A percentile compares a stretch with the other conserved stretches of the same genome.
Conservation (phyloP, 1,140 invertebrate species). For the Temnothorax longispinosus region DNA sequence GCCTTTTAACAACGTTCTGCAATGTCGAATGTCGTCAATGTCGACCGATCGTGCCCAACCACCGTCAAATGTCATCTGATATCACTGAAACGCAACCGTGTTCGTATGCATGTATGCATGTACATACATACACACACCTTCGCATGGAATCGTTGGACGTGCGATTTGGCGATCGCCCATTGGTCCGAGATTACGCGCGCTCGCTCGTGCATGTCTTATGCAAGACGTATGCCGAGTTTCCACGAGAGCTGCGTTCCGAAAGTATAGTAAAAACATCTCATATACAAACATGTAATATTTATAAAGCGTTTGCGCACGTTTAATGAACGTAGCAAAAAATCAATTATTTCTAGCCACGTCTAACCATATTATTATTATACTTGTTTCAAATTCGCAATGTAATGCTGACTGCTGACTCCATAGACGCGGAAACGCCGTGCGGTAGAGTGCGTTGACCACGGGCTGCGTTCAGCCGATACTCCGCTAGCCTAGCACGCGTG, state of each 20-base stretch:
- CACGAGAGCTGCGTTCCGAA: background rate
- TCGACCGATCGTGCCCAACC: background rate
- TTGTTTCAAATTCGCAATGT: no score
- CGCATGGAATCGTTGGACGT: constrained; percentile 40
- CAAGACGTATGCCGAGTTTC: background rate
- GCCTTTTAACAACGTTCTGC: background rate
- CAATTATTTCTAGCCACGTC: background rate
- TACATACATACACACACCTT: background rate
- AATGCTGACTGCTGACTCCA: no score
- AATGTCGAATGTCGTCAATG: no score
- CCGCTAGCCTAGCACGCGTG: no score
- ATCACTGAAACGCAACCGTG: background rate
- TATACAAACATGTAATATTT: no score
- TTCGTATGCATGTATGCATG: background rate
- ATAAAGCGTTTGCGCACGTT: no score
- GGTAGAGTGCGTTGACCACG: no score
- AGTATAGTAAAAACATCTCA: background rate
- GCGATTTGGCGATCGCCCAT: constrained; percentile 68
- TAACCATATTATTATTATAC: no score
- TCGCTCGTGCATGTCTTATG: background rate
- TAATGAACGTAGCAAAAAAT: background rate
- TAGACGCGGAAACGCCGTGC: no score
- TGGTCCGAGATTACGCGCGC: constrained; percentile 65
- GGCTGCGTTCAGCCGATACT: no score
- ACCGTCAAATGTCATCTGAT: constrained; percentile 35